phyloP scores from a whole-genome alignment of 2,888 invertebrate genomes.

The Helobdella robusta region DNA sequence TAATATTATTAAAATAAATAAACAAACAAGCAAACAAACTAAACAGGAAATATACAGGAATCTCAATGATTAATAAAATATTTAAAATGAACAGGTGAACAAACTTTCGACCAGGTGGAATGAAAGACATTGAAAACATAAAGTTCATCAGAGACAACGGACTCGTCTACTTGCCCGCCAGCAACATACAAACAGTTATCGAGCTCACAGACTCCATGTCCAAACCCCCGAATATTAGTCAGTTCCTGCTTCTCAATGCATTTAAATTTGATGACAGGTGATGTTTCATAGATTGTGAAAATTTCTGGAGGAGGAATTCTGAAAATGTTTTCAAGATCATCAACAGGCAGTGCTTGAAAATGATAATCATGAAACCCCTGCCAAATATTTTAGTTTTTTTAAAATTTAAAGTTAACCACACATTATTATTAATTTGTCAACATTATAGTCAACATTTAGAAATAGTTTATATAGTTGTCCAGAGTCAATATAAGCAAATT shows the following conservation, averaged over 20 bases:
- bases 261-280: not conserved
- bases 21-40: too few species aligned
- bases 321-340: constrained; percentile 7
- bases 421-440: too few species aligned
- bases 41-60: too few species aligned
- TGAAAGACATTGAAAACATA: constrained; percentile 24
- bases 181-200: constrained; percentile 29
- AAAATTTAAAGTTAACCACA: too few species aligned
- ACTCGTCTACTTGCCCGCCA: constrained; percentile 31
- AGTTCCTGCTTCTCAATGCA: constrained; percentile 11
- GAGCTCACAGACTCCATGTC: constrained; percentile 27
- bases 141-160: constrained; percentile 23
- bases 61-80: too few species aligned
- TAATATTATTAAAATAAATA: too few species aligned
- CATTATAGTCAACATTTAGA: too few species aligned
- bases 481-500: too few species aligned
- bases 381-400: not conserved
- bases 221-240: constrained; percentile 28
- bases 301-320: too few species aligned
- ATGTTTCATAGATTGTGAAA: not conserved
- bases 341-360: constrained; percentile 6
- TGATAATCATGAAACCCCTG: constrained; percentile 20
- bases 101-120: constrained; percentile 26
- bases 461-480: too few species aligned
- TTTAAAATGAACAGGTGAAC: too few species aligned